These are phyloP conservation scores for Aspidapion aeneum DNA, from an alignment of 2,888 invertebrate species.

Conservation along the genomic window DNA sequence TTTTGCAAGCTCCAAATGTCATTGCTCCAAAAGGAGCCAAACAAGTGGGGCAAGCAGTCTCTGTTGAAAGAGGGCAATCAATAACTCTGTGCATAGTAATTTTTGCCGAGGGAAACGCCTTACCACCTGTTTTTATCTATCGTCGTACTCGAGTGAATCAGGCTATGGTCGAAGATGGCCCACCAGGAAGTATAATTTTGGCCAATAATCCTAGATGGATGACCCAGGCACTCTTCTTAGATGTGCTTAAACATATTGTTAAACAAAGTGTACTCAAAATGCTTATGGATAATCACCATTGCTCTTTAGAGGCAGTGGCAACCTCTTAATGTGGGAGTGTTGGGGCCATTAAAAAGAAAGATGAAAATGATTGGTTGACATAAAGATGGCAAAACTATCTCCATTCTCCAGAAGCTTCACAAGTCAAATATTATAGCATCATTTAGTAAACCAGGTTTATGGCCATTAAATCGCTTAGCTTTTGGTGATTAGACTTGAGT, in stretches of 20 bases:
- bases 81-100: conserved; percentile 6
- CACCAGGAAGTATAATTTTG: not conserved
- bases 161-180: not conserved
- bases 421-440: not conserved
- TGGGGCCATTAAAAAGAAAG: not conserved
- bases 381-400: not conserved
- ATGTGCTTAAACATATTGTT: not conserved
- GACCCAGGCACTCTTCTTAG: not conserved
- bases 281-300: not conserved
- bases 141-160: not conserved
- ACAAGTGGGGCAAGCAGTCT: conserved; percentile 14
- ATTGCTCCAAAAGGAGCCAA: conserved; percentile 11
- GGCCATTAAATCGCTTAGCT: not conserved
- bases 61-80: conserved; percentile 13
- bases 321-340: not conserved
- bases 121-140: not conserved
- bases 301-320: not conserved
- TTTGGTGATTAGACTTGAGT: not conserved
- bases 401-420: too few relatives aligned
- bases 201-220: not conserved
- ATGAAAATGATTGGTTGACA: not conserved
- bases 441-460: not conserved
- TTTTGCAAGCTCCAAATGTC: conserved; percentile 11
- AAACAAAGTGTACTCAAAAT: not conserved
- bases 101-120: not conserved